Conservation (phyloP, 2,888 invertebrate species). For the Muschampia plurimacula region DNA sequence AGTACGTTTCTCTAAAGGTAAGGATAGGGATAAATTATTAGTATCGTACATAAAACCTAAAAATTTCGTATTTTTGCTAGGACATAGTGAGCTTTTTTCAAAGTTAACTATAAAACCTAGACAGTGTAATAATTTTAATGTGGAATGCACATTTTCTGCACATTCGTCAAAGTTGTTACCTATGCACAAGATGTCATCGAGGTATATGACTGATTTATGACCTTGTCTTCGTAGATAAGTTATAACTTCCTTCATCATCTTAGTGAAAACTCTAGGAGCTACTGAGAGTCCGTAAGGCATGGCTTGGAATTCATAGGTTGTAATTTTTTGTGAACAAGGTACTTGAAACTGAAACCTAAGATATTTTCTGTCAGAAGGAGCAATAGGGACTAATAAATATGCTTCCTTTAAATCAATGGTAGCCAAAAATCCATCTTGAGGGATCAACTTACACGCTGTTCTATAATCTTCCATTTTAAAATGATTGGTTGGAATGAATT, state of each 20-base stretch:
- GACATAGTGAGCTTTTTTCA: not conserved
- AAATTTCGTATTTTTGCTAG: not conserved
- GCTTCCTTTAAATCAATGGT: conserved; percentile 1
- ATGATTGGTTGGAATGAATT: not conserved
- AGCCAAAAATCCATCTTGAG: not conserved
- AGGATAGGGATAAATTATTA: not conserved
- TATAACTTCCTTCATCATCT: not conserved
- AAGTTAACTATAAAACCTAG: not conserved
- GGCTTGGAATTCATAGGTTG: not conserved
- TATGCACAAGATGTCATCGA: not conserved
- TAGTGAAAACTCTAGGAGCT: not conserved
- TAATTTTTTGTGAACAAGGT: no score
- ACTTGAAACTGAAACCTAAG: not conserved
- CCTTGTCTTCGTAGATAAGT: not conserved
- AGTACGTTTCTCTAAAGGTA: not conserved
- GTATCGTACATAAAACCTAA: not conserved
- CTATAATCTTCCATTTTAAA: not conserved
- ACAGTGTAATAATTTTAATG: not conserved
- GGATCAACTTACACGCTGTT: not conserved
- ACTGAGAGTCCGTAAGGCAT: not conserved
- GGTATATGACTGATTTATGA: not conserved
- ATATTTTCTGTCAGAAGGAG: not conserved
- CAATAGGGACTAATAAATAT: not conserved
- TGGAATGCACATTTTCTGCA: not conserved
- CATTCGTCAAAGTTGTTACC: not conserved